Conservation (phyloP, 2,888 invertebrate species). For the Sinohyriopsis cumingii region DNA sequence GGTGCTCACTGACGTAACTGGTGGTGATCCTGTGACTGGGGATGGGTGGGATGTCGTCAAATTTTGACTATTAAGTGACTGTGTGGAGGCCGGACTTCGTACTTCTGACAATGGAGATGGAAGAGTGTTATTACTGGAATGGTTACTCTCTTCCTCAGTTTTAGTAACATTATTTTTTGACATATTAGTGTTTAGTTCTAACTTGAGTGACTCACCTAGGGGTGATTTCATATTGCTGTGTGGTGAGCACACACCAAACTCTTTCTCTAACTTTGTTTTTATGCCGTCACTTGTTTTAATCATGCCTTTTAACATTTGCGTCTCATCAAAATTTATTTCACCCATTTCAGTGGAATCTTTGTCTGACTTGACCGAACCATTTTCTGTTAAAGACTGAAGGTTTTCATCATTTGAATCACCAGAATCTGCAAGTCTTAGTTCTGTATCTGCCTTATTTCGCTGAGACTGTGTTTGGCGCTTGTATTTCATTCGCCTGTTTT, state of each 20-base stretch:
- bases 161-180: too few species aligned
- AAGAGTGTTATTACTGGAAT: too few species aligned
- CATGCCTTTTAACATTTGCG: constrained; percentile 5
- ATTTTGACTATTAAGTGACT: too few species aligned
- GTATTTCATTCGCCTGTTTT: constrained; percentile 95
- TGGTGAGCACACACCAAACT: neutral
- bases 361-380: constrained; percentile 19
- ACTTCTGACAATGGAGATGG: too few species aligned
- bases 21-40: too few species aligned
- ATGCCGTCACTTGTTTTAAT: constrained; percentile 6
- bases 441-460: constrained; percentile 44
- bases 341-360: constrained; percentile 5
- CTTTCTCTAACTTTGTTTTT: constrained; percentile 5
- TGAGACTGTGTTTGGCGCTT: constrained; percentile 62
- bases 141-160: too few species aligned
- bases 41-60: too few species aligned
- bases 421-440: constrained; percentile 16
- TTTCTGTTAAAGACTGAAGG: constrained; percentile 32
- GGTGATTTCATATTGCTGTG: too few species aligned
- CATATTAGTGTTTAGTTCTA: too few species aligned
- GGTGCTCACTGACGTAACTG: too few species aligned
- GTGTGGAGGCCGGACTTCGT: too few species aligned
- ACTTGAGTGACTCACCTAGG: too few species aligned
- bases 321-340: constrained; percentile 2
- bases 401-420: constrained; percentile 27